These are phyloP conservation scores for Etheostoma spectabile DNA, from an alignment of 2,113 vertebrate species.

Conservation along the genomic window DNA sequence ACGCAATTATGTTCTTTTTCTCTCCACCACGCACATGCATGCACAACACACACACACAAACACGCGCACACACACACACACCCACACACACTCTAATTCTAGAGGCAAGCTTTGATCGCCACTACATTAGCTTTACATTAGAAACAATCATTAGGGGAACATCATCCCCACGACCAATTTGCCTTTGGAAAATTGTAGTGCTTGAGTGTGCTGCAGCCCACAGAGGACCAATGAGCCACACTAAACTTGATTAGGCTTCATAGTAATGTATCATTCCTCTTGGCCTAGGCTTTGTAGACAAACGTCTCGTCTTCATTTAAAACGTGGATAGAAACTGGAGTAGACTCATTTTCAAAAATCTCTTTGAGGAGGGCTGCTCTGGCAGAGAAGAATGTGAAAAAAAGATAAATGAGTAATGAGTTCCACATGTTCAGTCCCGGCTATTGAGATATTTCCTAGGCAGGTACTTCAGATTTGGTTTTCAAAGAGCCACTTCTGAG, in stretches of 20 bases:
- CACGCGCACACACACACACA: constrained; percentile 16
- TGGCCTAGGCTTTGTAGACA: constrained; percentile 66
- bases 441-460: constrained; percentile 6
- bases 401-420: constrained; percentile 50
- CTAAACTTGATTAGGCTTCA: constrained; percentile 78
- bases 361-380: constrained; percentile 46
- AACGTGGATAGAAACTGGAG: constrained; percentile 34
- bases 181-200: constrained; percentile 77
- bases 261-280: constrained; percentile 69
- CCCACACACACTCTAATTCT: constrained; percentile 59
- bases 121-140: constrained; percentile 84
- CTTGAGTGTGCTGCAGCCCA: constrained; percentile 65
- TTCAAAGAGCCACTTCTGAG: constrained; percentile 31
- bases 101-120: constrained; percentile 77
- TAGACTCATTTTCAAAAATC: constrained; percentile 51
- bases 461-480: constrained; percentile 27
- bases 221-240: constrained; percentile 79
- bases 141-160: constrained; percentile 79
- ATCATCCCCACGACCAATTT: constrained; percentile 81
- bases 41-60: constrained; percentile 26
- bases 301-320: constrained; percentile 56
- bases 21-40: constrained; percentile 34
- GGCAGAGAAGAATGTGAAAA: constrained; percentile 22
- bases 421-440: constrained; percentile 20
- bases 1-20: constrained; percentile 59